Percentiles rank a stretch among this genome's conserved stretches.
These are phyloP conservation scores for Arbacia lixula DNA, from an alignment of 53 echinoderm and acorn worm genomes.

Conservation along the genomic window DNA sequence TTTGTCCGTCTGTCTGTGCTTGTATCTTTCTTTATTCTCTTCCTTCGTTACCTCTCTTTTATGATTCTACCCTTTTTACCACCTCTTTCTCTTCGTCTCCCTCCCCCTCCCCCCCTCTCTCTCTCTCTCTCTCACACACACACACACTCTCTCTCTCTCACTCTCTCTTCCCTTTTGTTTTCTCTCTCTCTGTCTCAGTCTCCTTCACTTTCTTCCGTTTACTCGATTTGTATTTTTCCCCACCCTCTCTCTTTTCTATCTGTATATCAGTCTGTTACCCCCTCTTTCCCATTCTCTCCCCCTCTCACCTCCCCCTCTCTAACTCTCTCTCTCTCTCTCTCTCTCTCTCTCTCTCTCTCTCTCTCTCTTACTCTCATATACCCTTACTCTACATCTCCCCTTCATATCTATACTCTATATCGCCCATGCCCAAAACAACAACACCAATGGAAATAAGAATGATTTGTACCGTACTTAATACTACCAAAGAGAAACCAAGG, in stretches of 20 bases:
- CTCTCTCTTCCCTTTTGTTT: neutral
- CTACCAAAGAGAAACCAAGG: too few species aligned
- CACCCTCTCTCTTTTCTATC: neutral
- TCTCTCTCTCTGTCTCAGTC: neutral
- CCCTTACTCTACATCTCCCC: neutral
- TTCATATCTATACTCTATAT: neutral
- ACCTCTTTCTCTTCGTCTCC: neutral
- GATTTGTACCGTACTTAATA: too few species aligned
- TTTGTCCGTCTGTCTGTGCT: too few species aligned
- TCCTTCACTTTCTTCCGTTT: neutral
- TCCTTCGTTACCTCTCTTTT: too few species aligned
- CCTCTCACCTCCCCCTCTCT: neutral
- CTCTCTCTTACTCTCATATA: neutral
- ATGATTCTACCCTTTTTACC: too few species aligned
- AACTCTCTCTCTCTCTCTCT: neutral
- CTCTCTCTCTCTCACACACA: neutral
- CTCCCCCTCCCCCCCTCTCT: neutral
- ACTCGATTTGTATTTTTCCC: neutral
- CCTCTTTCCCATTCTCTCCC: too few species aligned
- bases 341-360: neutral
- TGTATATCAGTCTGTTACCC: too few species aligned
- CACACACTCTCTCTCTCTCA: neutral
- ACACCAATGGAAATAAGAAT: too few species aligned
- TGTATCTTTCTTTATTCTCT: too few species aligned
- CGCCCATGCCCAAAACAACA: too few species aligned